phyloP scores from a whole-genome alignment of 1,140 invertebrate species.

The Habropoda laboriosa region DNA sequence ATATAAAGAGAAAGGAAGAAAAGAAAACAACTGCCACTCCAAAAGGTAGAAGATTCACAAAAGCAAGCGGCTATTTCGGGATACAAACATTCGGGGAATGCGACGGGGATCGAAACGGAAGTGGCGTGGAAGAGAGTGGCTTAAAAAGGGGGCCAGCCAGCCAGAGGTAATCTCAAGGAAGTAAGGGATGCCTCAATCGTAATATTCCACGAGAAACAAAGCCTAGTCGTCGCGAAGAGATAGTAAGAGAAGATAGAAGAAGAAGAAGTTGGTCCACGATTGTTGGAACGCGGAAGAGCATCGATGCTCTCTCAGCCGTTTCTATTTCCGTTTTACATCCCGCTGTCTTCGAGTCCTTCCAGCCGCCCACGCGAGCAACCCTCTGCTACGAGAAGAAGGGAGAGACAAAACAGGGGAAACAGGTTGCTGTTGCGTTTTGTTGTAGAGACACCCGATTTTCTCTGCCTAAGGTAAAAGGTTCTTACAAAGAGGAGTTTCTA shows the following conservation, averaged over 20 bases:
- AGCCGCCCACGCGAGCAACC: constrained; percentile 27
- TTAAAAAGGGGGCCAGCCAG: constrained; percentile 34
- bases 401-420: constrained; percentile 32
- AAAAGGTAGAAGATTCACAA: constrained; percentile 31
- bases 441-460: background rate
- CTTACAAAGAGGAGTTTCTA: no score
- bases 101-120: constrained; percentile 37
- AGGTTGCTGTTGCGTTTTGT: constrained; percentile 26
- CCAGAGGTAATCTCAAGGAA: constrained; percentile 43
- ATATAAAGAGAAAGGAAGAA: background rate
- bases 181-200: constrained; percentile 30
- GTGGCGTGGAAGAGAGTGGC: constrained; percentile 39
- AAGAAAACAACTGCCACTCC: background rate
- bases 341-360: constrained; percentile 29
- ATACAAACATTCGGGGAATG: constrained; percentile 47
- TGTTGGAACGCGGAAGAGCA: constrained; percentile 75
- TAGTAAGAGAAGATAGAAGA: background rate
- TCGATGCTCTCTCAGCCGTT: constrained; percentile 37
- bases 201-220: constrained; percentile 69
- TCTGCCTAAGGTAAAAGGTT: no score
- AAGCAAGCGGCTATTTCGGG: constrained; percentile 45
- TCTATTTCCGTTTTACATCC: constrained; percentile 75
- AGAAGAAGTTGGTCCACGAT: constrained; percentile 69
- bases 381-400: constrained; percentile 1
- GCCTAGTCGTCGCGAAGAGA: constrained; percentile 52